Evolutionary conservation across 2,797 vertebrate species (phyloP), one percentile per base, ranked within the genome.

Genomic region (Ctenopoma kingsleyae): DNA sequence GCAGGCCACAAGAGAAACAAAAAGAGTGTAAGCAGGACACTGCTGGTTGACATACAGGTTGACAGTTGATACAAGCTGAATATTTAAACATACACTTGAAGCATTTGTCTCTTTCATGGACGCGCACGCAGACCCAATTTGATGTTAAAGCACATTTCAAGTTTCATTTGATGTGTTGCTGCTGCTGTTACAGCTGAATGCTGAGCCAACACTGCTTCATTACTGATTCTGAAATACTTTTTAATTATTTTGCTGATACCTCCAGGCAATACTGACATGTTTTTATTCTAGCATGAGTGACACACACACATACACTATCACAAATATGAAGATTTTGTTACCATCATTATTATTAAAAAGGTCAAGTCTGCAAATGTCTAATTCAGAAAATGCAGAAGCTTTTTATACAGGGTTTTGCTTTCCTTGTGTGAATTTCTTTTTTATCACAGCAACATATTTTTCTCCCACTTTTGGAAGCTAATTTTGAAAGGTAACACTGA

Each of bases 81-180:
- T 90, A 80, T 84, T 84, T 77, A 67, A 81, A 84, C 59, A 23
- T 30, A 59, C 72, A 51, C 55, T 23, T 54, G 20, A 49, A 56
- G 64, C 61, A 61, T 80, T 75, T 66, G 19, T 43, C 47, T 51
- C 48, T 69, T 61, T 81, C 63, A 57, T 4, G 46, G 5, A 30
- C 52, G 47, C 10, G 27, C 6, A 63, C 27, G 74, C 6, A 60
- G 54, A 44, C 35, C 12, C 36, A 30, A n/a, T n/a, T n/a, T n/a
- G n/a, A n/a, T 55, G 81, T 93, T 81, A 78, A 89, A 76, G 61
- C 53, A 41, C 25, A 47, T 73, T 74, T 93, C 69, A 10, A 12
- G 78, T 91, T 87, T 86, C 86, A 71, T 25, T 36, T 70, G 22
- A 48, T 2, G 59, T 61, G 77, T 81, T 43, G 62, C 22, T 1